Evolutionary conservation across 2,888 invertebrate species (phyloP).

Genomic region (Polymixis flavicincta): DNA sequence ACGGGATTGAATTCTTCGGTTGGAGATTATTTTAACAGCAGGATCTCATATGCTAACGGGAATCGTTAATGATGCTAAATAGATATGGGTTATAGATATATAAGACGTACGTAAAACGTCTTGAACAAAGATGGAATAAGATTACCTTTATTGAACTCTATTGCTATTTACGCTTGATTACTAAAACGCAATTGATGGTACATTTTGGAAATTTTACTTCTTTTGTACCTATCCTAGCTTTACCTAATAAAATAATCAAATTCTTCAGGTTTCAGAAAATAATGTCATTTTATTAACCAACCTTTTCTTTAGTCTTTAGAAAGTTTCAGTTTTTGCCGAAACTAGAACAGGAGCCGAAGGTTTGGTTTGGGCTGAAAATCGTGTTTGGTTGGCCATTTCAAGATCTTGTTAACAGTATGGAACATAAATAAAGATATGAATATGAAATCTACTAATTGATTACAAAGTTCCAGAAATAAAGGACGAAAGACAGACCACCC

Average conservation of each 20-base stretch:
- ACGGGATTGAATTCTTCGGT: constrained; percentile 26
- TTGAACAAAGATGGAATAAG: not conserved
- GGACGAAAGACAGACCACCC: constrained; percentile 16
- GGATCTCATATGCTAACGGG: constrained; percentile 11
- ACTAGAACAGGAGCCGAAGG: not conserved
- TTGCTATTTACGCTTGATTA: no score
- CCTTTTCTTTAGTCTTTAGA: not conserved
- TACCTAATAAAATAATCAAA: no score
- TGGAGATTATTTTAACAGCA: constrained; percentile 6
- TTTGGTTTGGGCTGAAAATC: not conserved
- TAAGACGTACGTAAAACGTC: not conserved
- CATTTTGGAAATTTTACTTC: no score
- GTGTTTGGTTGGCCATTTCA: not conserved
- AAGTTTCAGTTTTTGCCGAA: not conserved
- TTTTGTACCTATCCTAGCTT: no score
- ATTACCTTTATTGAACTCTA: not conserved
- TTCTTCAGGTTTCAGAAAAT: no score
- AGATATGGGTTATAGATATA: not conserved
- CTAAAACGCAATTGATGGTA: no score
- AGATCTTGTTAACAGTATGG: not conserved
- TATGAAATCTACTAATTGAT: not conserved
- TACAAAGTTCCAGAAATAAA: constrained; percentile 25
- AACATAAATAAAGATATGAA: not conserved
- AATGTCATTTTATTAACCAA: not conserved
- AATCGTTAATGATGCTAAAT: not conserved